Evolutionary conservation across 2,113 vertebrate species (phyloP).

Genomic region (Neotoma lepida): DNA sequence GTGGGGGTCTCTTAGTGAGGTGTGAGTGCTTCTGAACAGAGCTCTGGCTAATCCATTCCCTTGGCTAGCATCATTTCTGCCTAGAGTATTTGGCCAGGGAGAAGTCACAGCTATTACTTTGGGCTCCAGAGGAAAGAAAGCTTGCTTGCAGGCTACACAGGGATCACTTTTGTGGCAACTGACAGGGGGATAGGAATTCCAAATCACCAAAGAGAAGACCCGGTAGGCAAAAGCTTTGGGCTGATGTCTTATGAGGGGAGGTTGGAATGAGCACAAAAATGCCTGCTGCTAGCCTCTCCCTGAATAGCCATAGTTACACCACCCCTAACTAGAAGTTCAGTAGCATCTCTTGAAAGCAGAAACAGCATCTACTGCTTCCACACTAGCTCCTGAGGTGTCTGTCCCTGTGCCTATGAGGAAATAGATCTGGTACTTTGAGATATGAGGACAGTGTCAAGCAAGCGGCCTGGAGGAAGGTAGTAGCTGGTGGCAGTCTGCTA

Average conservation of each 20-base stretch:
- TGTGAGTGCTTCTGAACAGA: background rate
- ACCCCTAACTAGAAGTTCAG: background rate
- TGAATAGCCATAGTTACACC: background rate
- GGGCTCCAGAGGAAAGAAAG: background rate
- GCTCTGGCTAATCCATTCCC: background rate
- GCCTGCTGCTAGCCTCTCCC: background rate
- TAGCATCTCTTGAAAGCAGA: background rate
- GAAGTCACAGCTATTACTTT: background rate
- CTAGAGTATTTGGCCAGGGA: background rate
- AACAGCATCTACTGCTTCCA: background rate
- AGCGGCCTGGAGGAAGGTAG: background rate
- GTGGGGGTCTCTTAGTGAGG: background rate
- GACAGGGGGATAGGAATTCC: background rate
- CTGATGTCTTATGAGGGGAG: background rate
- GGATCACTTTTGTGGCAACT: background rate
- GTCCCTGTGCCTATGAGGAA: background rate
- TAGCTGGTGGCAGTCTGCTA: background rate
- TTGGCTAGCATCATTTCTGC: background rate
- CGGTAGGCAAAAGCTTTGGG: background rate
- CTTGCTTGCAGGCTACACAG: background rate
- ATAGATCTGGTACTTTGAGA: background rate
- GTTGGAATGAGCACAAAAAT: background rate
- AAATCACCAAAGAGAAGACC: background rate
- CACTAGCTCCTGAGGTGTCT: too few relatives aligned
- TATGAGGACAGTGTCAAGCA: background rate